Evolutionary conservation across 1,140 invertebrate genomes (phyloP).

Genomic region (Drosophila subpulchrella): DNA sequence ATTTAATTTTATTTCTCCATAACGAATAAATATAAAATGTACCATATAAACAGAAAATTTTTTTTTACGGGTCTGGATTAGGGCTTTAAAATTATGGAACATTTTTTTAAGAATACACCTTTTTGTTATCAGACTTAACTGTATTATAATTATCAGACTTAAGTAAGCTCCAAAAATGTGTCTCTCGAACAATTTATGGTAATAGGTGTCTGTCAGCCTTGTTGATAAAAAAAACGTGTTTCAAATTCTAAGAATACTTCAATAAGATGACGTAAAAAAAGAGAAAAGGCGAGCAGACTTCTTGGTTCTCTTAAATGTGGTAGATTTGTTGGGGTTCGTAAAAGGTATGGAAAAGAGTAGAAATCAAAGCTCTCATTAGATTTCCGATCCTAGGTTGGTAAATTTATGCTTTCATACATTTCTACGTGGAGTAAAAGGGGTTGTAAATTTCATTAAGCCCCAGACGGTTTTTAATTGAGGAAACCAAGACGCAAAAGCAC

Average conservation of each 20-base stretch:
- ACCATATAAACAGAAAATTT: no score
- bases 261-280: constrained; percentile 26
- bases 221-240: constrained; percentile 29
- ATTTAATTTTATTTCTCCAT: no score
- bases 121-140: neutral
- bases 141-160: neutral
- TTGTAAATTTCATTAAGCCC: neutral
- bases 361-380: neutral
- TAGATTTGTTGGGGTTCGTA: neutral
- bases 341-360: neutral
- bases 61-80: no score
- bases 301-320: neutral
- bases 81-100: neutral
- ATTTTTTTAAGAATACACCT: no score
- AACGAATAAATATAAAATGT: no score
- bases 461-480: neutral
- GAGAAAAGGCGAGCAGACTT: neutral
- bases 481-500: neutral
- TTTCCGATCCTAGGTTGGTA: neutral
- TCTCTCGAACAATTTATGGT: constrained; percentile 12
- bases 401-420: neutral
- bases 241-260: constrained; percentile 2
- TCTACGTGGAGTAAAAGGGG: constrained; percentile 2
- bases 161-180: constrained; percentile 1
- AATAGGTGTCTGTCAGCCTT: constrained; percentile 22